Base-by-base conservation (phyloP, 2,888 invertebrate genomes). In the Periphyllus acericola region DNA sequence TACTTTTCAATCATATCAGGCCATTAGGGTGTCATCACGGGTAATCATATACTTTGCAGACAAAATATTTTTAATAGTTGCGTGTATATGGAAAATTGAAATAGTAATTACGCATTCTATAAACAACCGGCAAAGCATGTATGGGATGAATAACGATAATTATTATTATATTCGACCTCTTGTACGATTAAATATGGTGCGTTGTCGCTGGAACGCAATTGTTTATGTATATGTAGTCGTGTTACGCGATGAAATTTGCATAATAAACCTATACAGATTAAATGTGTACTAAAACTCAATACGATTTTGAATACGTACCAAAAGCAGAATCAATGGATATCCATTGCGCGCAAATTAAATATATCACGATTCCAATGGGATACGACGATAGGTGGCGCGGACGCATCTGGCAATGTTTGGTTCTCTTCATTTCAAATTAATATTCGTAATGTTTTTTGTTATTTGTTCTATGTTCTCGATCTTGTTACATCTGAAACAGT, bases 401-500 rank as follows among this genome's bases (percentile, higher is more conserved):
- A 75, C 55, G 55, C 19, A 36, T 60, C 36, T 55, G 82, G 19
- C 8, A 72, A 32, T 29, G 55, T 75, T 83, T 29, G 29, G 68
- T 75, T n/a, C 36, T 60, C 74, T 60, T 75, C 83, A 83, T 83
- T 83, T 74, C 75, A 3, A 60, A 40, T 34, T 60, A 60, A 32
- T 32, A n/a, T 36, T 74, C 9, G 74, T 21, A 36, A 60, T 60
- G 21, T 60, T 60, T 60, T 60, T 25, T 60, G 0, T 60, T 25
- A 0, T 25, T 52, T 36, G 14, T 46, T 8, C 14, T 52, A n/a
- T 4, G 74, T 74, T 74, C 29, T 83, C 29, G 36, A 19, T 74
- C 36, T 25, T 60, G 83, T 83, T 83, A 83, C 83, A 83, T 83
- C 83, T 83, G 36, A 74, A 83, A 83, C 34, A 83, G 75, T 29